Evolutionary conservation across 35 echinoderm and acorn worm species (phyloP), one percentile per base, ranked within the genome.

Genomic region (Eucidaris tribuloides): DNA sequence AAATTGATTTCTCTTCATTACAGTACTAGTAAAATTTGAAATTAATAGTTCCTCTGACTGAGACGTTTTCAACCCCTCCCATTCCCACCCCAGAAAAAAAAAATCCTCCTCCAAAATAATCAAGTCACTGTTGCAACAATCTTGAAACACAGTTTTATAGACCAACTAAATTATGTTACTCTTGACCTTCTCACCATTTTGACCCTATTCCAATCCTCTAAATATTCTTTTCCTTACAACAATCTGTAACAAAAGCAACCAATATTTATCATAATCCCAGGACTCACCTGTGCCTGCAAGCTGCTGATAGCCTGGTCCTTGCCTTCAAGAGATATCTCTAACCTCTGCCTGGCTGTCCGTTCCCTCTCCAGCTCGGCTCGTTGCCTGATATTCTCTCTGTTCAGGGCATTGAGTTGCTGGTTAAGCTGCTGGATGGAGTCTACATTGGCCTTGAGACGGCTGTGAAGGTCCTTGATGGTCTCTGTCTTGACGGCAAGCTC

Each of bases 391-490:
- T 92, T 97, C 57, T 97, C 94, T 30, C 78, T 76, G 35, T 92
- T 97, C 4, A 97, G 60, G 5, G 82, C 24, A 62, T 92, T 92
- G 40, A 97, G 77, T 61, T 97, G 94, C 66, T 92, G 74, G 45
- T 92, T 97, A 18, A 92, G 74, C 36, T 97, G 89, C 78, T 97
- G 94, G 78, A 97, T 97, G 3, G 94, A 92, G 57, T 70, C 68
- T 7, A 97, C 86, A 54, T 97, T 97, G 52, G 81, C 85, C 38
- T 92, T 92, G 14, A 97, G 86, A 3, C 90, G 48, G 39, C 62
- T 60, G 48, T 97, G 94, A 11, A 97, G 86, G 50, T 97, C 94
- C 62, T 97, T 90, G 28, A 97, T 97, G 57, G 94, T 92, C 2
- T 61, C 74, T 62, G 89, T 76, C 78, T 97, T 97, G 20, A 89